Percentiles rank a stretch among this genome's conserved stretches.
phyloP scores from a whole-genome alignment of 1,140 invertebrate species.

The Spodoptera frugiperda region DNA sequence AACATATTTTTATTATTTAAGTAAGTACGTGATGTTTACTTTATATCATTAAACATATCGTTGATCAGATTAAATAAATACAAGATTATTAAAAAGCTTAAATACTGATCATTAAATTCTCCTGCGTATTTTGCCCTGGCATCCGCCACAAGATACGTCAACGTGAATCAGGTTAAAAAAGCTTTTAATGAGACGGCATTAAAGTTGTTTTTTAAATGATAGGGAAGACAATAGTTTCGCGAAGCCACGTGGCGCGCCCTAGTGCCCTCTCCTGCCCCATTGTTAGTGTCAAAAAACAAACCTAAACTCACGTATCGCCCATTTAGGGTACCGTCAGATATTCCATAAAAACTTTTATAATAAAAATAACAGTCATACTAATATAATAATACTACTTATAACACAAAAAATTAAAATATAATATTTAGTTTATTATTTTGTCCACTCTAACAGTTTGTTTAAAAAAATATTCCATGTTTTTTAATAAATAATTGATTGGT shows the following conservation, averaged over 20 bases:
- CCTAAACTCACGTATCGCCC: slow-evolving; percentile 72
- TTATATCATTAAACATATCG: too few relatives aligned
- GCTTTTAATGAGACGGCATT: slow-evolving; percentile 10
- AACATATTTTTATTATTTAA: too few relatives aligned
- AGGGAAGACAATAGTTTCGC: slow-evolving; percentile 51
- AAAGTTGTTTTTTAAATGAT: slow-evolving; percentile 44
- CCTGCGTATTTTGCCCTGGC: slow-evolving; percentile 20
- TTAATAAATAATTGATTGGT: too few relatives aligned
- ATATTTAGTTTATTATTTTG: too few relatives aligned
- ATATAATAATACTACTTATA: too few relatives aligned
- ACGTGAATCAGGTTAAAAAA: slow-evolving; percentile 24
- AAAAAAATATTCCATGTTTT: too few relatives aligned
- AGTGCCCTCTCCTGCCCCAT: slow-evolving; percentile 64
- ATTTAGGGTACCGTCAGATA: slow-evolving; percentile 41
- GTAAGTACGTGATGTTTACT: too few relatives aligned
- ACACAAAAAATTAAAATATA: too few relatives aligned
- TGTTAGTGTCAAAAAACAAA: slow-evolving; percentile 78
- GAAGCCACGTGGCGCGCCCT: slow-evolving; percentile 68
- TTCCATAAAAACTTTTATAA: background rate
- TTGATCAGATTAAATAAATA: background rate
- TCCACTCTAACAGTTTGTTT: too few relatives aligned
- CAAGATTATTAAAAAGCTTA: background rate
- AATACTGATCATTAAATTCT: background rate
- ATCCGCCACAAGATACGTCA: slow-evolving; percentile 12
- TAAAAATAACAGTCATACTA: background rate